Percentiles rank a stretch among this genome's conserved stretches.
phyloP scores from a whole-genome alignment of 2,888 invertebrate species.

The Rhingia campestris region DNA sequence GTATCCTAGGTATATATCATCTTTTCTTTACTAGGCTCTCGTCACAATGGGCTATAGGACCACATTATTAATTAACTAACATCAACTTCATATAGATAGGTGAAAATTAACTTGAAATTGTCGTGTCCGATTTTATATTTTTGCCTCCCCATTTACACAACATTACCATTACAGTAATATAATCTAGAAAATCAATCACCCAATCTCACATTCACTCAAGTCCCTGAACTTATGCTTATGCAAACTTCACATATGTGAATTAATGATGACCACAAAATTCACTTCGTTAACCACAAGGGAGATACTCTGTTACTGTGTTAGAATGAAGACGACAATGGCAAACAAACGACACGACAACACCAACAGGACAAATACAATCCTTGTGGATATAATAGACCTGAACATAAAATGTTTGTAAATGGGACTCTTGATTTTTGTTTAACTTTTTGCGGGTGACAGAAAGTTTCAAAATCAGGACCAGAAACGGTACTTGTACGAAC shows the following conservation, averaged over 20 bases:
- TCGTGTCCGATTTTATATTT: not conserved
- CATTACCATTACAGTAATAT: not conserved
- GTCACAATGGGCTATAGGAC: no score
- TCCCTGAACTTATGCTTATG: slow-evolving; percentile 35
- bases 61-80: no score
- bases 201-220: slow-evolving; percentile 20
- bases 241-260: slow-evolving; percentile 69
- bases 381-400: slow-evolving; percentile 44
- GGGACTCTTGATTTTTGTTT: slow-evolving; percentile 64
- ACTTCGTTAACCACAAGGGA: slow-evolving; percentile 57
- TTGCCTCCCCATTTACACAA: not conserved
- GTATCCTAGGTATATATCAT: no score
- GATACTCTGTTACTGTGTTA: not conserved
- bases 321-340: slow-evolving; percentile 21
- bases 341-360: slow-evolving; percentile 17
- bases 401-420: slow-evolving; percentile 57
- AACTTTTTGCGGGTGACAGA: slow-evolving; percentile 53
- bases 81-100: no score
- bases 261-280: slow-evolving; percentile 76
- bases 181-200: slow-evolving; percentile 39
- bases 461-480: slow-evolving; percentile 38
- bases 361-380: slow-evolving; percentile 34
- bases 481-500: slow-evolving; percentile 18
- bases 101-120: not conserved
- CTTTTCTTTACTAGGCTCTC: no score